Percentiles rank a stretch among this genome's conserved stretches.
phyloP scores from a whole-genome alignment of 1,140 invertebrate genomes.

The Platorchestia sp. region DNA sequence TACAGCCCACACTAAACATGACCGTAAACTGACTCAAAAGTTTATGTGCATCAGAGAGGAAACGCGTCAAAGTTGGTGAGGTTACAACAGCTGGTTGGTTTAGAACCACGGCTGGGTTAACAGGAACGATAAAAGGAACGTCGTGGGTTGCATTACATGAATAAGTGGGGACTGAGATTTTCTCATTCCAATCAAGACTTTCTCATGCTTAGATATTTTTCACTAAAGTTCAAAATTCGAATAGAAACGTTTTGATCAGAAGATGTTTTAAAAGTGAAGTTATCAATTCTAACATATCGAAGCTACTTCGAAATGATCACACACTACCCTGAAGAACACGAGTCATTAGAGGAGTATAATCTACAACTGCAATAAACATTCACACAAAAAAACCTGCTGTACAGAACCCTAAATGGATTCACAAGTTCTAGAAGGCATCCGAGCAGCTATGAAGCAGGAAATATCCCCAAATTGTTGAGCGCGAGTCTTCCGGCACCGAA shows the following conservation, averaged over 20 bases:
- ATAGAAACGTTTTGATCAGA: background rate
- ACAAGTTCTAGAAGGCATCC: background rate
- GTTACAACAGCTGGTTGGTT: background rate
- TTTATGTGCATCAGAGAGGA: background rate
- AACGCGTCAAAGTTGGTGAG: background rate
- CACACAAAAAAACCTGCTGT: background rate
- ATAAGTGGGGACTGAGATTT: background rate
- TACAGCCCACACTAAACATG: background rate
- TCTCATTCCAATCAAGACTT: background rate
- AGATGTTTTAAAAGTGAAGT: background rate
- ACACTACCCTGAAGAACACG: background rate
- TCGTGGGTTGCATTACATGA: background rate
- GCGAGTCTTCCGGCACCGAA: background rate
- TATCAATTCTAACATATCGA: background rate
- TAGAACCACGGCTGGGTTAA: background rate
- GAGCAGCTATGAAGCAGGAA: background rate
- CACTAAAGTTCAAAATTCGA: background rate
- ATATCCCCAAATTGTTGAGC: background rate
- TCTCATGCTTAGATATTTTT: background rate
- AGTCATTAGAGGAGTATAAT: background rate
- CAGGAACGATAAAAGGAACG: background rate
- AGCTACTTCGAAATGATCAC: background rate
- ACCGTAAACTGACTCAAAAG: background rate
- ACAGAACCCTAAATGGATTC: background rate
- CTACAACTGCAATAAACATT: background rate